A percentile compares a stretch with the other conserved stretches of the same genome.
Conservation (phyloP, 2,888 invertebrate species). For the Brachyptera putata region DNA sequence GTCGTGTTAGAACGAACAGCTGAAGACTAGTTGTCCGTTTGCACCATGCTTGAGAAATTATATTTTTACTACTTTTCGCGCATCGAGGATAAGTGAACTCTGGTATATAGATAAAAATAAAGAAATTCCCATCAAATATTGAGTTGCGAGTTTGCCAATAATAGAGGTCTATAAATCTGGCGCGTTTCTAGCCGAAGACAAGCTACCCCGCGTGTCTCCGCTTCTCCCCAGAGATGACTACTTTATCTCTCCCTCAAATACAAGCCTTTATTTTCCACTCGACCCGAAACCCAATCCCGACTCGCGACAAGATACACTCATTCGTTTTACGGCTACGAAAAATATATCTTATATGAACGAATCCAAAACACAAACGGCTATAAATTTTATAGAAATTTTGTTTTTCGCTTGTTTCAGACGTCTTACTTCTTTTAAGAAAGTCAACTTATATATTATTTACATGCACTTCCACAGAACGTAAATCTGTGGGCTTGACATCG, state of each 20-base stretch:
- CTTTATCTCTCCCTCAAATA: slow-evolving; percentile 30
- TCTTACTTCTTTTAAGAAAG: neutral
- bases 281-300: slow-evolving; percentile 30
- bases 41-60: too few relatives aligned
- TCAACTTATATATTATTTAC: too few relatives aligned
- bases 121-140: too few relatives aligned
- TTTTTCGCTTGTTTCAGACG: neutral
- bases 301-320: slow-evolving; percentile 27
- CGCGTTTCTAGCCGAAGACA: neutral
- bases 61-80: too few relatives aligned
- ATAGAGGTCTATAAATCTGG: slow-evolving; percentile 19
- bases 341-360: slow-evolving; percentile 30
- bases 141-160: slow-evolving; percentile 29
- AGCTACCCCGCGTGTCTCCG: neutral
- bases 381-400: slow-evolving; percentile 29
- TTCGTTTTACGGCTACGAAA: slow-evolving; percentile 25
- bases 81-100: too few relatives aligned
- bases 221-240: slow-evolving; percentile 25
- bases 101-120: too few relatives aligned
- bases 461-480: too few relatives aligned
- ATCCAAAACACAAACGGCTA: slow-evolving; percentile 30
- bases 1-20: too few relatives aligned
- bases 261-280: slow-evolving; percentile 26
- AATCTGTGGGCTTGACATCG: too few relatives aligned
- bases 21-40: too few relatives aligned